A percentile compares a stretch with the other conserved stretches of the same genome.
Conservation (phyloP, 2,797 vertebrate genomes). For the Anguilla obscura region DNA sequence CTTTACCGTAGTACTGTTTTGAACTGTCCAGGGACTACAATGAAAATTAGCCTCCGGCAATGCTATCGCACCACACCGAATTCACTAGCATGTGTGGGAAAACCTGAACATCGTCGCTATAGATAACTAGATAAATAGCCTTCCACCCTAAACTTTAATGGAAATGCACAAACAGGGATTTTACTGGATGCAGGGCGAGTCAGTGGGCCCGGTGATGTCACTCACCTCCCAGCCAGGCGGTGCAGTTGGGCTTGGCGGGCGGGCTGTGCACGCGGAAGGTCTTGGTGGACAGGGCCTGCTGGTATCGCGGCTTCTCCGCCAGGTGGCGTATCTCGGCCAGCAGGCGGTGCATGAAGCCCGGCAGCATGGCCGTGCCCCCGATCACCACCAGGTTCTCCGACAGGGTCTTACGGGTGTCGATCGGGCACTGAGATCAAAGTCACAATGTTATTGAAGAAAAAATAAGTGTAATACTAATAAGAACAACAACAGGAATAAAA, state of each 20-base stretch:
- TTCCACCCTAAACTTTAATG: background rate
- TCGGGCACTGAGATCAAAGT: conserved; percentile 81
- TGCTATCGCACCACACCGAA: background rate
- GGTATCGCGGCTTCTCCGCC: conserved; percentile 92
- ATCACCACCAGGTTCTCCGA: conserved; percentile 95
- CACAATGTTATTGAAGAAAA: background rate
- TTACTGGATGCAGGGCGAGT: background rate
- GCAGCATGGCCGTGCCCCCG: conserved; percentile 93
- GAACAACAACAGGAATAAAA: background rate
- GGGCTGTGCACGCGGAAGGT: conserved; percentile 89
- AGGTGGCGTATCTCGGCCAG: conserved; percentile 91
- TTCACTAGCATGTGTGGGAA: background rate
- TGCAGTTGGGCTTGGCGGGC: conserved; percentile 94
- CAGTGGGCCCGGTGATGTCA: background rate
- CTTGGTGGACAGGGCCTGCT: conserved; percentile 83
- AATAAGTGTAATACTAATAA: background rate
- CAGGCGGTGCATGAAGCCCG: conserved; percentile 91
- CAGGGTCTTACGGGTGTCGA: conserved; percentile 93
- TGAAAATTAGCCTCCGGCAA: background rate
- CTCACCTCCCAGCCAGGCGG: conserved; percentile 97
- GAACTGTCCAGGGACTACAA: background rate
- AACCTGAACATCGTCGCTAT: background rate
- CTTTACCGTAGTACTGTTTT: background rate
- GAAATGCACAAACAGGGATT: background rate
- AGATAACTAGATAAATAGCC: background rate